Evolutionary conservation across 1,140 invertebrate species (phyloP).

Genomic region (Hycleus cichorii): DNA sequence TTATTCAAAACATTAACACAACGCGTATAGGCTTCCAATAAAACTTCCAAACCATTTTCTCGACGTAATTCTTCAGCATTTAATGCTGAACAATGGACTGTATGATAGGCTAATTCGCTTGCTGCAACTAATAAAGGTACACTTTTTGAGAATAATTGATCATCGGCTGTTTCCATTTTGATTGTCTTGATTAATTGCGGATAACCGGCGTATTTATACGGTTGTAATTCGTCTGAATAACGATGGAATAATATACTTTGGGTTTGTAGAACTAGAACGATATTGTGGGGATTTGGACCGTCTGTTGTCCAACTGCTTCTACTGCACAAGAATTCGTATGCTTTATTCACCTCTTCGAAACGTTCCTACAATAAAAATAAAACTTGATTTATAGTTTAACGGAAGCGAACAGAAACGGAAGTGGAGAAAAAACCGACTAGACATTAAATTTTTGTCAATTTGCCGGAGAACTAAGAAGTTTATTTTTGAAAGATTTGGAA

Average conservation of each 20-base stretch:
- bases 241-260: slow-evolving; percentile 95
- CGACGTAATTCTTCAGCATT: slow-evolving; percentile 96
- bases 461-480: too few relatives aligned
- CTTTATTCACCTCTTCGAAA: slow-evolving; percentile 91
- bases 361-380: slow-evolving; percentile 56
- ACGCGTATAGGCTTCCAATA: slow-evolving; percentile 82
- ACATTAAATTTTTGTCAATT: too few relatives aligned
- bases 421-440: too few relatives aligned
- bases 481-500: too few relatives aligned
- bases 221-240: slow-evolving; percentile 78
- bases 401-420: too few relatives aligned
- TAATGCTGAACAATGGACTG: slow-evolving; percentile 90
- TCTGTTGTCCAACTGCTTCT: slow-evolving; percentile 76
- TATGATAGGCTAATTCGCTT: slow-evolving; percentile 92
- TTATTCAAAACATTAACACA: slow-evolving; percentile 83
- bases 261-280: slow-evolving; percentile 87
- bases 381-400: too few relatives aligned
- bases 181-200: slow-evolving; percentile 96
- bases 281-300: slow-evolving; percentile 93
- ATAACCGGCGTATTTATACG: slow-evolving; percentile 99
- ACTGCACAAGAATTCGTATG: slow-evolving; percentile 98
- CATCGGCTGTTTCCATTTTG: slow-evolving; percentile 85
- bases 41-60: slow-evolving; percentile 84
- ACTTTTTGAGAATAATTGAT: slow-evolving; percentile 84
- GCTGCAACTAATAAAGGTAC: slow-evolving; percentile 82